These are phyloP conservation scores for Aspidiotus destructor DNA, from an alignment of 2,888 invertebrate species.

Conservation along the genomic window DNA sequence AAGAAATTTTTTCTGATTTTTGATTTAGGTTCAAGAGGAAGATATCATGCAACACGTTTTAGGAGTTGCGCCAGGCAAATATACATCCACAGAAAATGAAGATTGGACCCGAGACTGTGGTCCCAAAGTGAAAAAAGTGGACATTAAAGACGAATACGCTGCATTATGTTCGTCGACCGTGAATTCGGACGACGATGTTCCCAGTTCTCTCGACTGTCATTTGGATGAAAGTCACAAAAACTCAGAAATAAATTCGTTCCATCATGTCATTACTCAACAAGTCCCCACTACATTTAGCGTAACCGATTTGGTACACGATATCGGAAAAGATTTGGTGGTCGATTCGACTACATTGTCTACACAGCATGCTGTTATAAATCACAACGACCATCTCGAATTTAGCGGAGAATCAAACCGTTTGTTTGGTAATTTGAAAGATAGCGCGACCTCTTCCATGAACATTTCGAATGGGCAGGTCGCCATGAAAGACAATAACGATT, in stretches of 20 bases:
- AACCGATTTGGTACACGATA: background rate
- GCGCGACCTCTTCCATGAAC: background rate
- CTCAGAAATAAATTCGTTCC: background rate
- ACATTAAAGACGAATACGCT: background rate
- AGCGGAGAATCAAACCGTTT: background rate
- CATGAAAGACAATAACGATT: background rate
- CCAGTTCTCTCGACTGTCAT: background rate
- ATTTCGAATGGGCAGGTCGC: background rate
- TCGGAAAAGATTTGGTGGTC: background rate
- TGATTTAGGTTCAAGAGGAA: constrained; percentile 16
- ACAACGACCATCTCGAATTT: background rate
- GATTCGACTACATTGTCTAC: background rate
- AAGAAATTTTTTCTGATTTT: background rate
- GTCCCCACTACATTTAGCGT: background rate
- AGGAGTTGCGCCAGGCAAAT: constrained; percentile 13
- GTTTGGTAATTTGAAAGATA: background rate
- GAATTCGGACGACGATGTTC: background rate
- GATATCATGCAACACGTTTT: constrained; percentile 20
- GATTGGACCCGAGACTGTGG: constrained; percentile 3
- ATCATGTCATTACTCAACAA: background rate
- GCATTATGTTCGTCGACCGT: background rate
- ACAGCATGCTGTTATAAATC: background rate
- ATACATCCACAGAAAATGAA: constrained; percentile 14
- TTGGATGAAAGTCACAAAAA: background rate
- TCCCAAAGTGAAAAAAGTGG: background rate